Evolutionary conservation across 2,888 invertebrate species (phyloP).

Genomic region (Phragmatobia fuliginosa): DNA sequence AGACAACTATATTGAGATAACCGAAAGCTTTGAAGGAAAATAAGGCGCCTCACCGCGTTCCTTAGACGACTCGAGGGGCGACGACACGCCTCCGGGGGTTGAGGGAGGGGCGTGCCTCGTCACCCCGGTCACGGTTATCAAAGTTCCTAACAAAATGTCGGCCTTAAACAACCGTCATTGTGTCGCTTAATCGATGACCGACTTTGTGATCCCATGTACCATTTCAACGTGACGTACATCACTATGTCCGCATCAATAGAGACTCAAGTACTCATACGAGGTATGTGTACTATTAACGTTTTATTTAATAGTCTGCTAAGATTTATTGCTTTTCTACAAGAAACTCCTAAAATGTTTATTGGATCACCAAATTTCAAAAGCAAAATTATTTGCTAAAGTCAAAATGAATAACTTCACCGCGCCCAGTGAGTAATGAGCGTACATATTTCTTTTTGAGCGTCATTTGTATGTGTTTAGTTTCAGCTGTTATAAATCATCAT

Average conservation of each 20-base stretch:
- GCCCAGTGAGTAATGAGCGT: neutral
- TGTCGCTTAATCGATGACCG: constrained; percentile 61
- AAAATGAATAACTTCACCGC: neutral
- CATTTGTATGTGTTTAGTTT: neutral
- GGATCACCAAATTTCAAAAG: neutral
- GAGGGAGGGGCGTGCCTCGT: constrained; percentile 62
- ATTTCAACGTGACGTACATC: neutral
- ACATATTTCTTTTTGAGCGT: neutral
- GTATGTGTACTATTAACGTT: neutral
- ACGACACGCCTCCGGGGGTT: constrained; percentile 66
- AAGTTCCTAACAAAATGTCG: constrained; percentile 69
- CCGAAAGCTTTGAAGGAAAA: constrained; percentile 66
- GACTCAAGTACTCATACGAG: neutral
- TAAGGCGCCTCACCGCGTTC: constrained; percentile 67
- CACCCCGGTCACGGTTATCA: constrained; percentile 67
- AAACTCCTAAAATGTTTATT: neutral
- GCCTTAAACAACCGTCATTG: constrained; percentile 57
- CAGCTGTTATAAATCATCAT: neutral
- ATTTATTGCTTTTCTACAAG: constrained; percentile 8
- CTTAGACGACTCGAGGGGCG: constrained; percentile 61
- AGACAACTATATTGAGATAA: constrained; percentile 44
- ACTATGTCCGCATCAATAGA: neutral
- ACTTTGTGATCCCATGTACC: constrained; percentile 21
- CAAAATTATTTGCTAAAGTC: neutral
- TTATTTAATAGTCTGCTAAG: neutral